Evolutionary conservation across 2,888 invertebrate genomes (phyloP).

Genomic region (Myopa tessellatipennis): DNA sequence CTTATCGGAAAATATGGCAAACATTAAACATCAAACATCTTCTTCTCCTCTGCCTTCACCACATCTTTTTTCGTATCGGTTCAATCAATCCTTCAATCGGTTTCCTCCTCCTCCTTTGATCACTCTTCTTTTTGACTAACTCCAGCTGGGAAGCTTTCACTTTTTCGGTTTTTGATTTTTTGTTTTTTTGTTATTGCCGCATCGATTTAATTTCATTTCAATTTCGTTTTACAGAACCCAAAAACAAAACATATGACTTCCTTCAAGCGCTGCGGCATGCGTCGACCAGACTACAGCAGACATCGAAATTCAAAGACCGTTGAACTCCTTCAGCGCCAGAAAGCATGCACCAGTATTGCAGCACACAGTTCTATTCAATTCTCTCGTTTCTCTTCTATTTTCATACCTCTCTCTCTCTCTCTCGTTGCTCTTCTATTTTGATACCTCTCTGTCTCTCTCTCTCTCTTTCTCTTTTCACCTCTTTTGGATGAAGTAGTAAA

Average conservation of each 20-base stretch:
- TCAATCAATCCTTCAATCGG: too few relatives aligned
- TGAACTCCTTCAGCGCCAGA: slow-evolving; percentile 2
- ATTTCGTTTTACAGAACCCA: background rate
- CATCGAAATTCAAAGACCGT: background rate
- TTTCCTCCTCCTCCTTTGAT: too few relatives aligned
- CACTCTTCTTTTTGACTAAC: too few relatives aligned
- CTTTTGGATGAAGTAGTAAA: background rate
- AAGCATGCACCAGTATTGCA: slow-evolving; percentile 10
- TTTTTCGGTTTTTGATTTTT: slow-evolving; percentile 17
- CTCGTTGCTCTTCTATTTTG: too few relatives aligned
- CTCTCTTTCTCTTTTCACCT: background rate
- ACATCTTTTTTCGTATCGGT: too few relatives aligned
- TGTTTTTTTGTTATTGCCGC: background rate
- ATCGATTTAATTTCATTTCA: background rate
- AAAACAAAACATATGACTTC: slow-evolving; percentile 35
- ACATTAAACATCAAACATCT: too few relatives aligned
- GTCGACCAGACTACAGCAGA: background rate
- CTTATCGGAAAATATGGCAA: too few relatives aligned
- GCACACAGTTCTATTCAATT: background rate
- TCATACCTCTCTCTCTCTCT: background rate
- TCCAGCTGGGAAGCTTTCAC: slow-evolving; percentile 39
- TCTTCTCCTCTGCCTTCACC: too few relatives aligned
- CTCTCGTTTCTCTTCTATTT: too few relatives aligned
- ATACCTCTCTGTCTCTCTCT: background rate
- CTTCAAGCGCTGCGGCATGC: slow-evolving; percentile 19